Evolutionary conservation across 2,113 vertebrate species (phyloP).

Genomic region (Accipiter cooperii): DNA sequence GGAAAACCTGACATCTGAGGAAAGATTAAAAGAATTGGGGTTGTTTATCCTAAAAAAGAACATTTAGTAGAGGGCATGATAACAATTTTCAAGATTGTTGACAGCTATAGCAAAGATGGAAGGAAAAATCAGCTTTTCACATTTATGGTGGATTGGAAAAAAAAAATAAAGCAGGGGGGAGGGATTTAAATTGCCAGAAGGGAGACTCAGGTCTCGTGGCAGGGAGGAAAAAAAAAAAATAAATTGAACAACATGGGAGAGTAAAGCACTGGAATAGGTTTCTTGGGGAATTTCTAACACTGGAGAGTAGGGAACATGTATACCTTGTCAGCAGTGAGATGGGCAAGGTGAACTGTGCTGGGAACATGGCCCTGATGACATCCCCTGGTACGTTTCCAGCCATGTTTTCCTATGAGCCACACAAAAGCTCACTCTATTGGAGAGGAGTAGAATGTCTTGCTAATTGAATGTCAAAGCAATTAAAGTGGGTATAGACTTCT

Average conservation of each 20-base stretch:
- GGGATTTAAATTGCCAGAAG: background rate
- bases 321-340: background rate
- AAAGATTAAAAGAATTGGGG: slow-evolving; percentile 54
- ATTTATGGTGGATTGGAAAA: fast-evolving
- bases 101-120: background rate
- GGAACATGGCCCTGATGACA: background rate
- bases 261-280: background rate
- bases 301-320: fast-evolving
- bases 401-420: slow-evolving; percentile 7
- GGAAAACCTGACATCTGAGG: slow-evolving; percentile 52
- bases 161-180: too few species aligned
- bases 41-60: slow-evolving; percentile 39
- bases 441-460: slow-evolving; percentile 52
- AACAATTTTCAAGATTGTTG: background rate
- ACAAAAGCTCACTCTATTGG: slow-evolving; percentile 41
- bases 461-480: slow-evolving; percentile 68
- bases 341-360: background rate
- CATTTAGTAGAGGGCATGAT: background rate
- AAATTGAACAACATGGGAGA: background rate
- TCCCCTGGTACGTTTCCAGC: slow-evolving; percentile 9
- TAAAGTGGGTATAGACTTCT: slow-evolving; percentile 50
- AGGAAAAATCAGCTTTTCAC: background rate
- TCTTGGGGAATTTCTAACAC: background rate
- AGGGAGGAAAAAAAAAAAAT: background rate
- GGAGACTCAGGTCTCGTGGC: background rate